A percentile compares a stretch with the other conserved stretches of the same genome.
phyloP scores from a whole-genome alignment of 2,797 vertebrate species.

The Okamejei kenojei region DNA sequence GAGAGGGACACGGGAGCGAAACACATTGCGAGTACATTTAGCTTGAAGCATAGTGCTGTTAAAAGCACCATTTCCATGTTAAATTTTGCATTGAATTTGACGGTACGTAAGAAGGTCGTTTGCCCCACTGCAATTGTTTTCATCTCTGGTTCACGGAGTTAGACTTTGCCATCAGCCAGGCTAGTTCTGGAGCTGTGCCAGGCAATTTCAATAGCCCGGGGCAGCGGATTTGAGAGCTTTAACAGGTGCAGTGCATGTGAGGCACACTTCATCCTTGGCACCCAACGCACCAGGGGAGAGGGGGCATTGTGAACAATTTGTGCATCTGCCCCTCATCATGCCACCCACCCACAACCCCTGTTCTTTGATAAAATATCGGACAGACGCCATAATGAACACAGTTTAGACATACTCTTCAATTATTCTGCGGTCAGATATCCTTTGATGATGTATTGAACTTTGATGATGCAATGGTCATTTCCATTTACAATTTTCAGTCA shows the following conservation, averaged over 20 bases:
- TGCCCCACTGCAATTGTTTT: not conserved
- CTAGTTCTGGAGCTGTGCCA: not conserved
- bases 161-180: not conserved
- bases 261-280: not conserved
- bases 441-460: not conserved
- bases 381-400: not conserved
- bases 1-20: not conserved
- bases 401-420: not conserved
- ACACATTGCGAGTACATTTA: not conserved
- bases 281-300: not conserved
- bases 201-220: not conserved
- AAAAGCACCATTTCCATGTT: not conserved
- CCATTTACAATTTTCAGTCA: not conserved
- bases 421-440: not conserved
- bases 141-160: not conserved
- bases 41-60: not conserved
- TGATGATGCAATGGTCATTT: not conserved
- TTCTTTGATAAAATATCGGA: not conserved
- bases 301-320: not conserved
- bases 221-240: not conserved
- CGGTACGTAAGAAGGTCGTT: not conserved
- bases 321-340: not conserved
- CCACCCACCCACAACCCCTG: not conserved
- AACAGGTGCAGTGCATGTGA: not conserved
- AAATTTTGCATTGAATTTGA: not conserved